These are phyloP conservation scores for Crotalus viridis DNA, from an alignment of 2,113 vertebrate species.

Conservation along the genomic window DNA sequence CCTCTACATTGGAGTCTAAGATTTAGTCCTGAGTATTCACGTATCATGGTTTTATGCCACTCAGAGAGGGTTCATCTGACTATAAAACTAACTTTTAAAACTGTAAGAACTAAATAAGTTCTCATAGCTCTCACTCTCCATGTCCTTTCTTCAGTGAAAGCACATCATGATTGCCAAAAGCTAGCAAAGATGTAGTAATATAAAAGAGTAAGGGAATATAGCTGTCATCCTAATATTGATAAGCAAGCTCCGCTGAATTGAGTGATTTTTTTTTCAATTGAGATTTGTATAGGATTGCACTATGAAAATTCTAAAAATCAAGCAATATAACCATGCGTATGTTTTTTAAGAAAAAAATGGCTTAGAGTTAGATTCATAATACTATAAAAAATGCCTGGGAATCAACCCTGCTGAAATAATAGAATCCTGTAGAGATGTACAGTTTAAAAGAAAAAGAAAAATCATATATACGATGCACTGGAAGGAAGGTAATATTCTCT, in stretches of 20 bases:
- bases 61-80: background rate
- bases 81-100: background rate
- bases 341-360: background rate
- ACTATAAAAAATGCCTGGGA: background rate
- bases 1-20: background rate
- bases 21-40: background rate
- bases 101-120: background rate
- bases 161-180: background rate
- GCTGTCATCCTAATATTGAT: background rate
- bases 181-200: background rate
- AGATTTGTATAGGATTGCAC: background rate
- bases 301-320: background rate
- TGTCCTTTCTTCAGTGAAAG: background rate
- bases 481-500: background rate
- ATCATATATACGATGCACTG: background rate
- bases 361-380: background rate
- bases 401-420: background rate
- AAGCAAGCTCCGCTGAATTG: background rate
- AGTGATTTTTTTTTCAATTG: background rate
- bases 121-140: background rate
- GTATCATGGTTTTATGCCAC: background rate
- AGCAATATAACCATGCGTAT: background rate
- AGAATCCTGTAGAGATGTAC: background rate
- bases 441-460: background rate
- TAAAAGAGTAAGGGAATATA: background rate